phyloP scores from a whole-genome alignment of 2,888 invertebrate species.

The Drosophila algonquin region DNA sequence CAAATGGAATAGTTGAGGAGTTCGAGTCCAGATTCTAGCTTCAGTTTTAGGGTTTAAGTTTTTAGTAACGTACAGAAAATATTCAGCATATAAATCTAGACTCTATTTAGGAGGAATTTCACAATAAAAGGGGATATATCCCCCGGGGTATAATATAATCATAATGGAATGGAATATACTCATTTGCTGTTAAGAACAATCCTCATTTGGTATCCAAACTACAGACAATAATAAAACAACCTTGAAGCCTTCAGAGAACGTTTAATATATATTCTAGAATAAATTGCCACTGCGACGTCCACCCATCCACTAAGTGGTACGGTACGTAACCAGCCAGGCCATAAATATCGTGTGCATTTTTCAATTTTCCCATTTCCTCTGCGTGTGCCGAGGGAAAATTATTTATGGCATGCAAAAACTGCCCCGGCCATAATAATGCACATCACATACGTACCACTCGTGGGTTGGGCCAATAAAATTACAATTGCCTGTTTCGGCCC shows the following conservation, averaged over 20 bases:
- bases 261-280: conserved; percentile 34
- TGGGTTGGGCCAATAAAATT: conserved; percentile 35
- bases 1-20: not conserved
- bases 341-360: conserved; percentile 54
- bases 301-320: conserved; percentile 18
- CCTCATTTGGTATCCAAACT: no score
- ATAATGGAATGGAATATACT: not conserved
- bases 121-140: not conserved
- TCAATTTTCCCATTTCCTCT: conserved; percentile 52
- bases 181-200: not conserved
- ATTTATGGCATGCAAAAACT: conserved; percentile 58
- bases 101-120: not conserved
- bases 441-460: conserved; percentile 46
- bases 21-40: not conserved
- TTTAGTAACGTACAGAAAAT: no score
- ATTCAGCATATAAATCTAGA: not conserved
- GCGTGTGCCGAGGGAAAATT: conserved; percentile 40
- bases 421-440: conserved; percentile 45
- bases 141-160: not conserved
- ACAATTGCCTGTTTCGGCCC: conserved; percentile 49
- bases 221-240: not conserved
- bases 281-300: conserved; percentile 16
- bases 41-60: not conserved
- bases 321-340: conserved; percentile 17
- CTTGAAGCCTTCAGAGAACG: not conserved